Evolutionary conservation across 2,113 vertebrate genomes (phyloP).

Genomic region (Myotis yumanensis): DNA sequence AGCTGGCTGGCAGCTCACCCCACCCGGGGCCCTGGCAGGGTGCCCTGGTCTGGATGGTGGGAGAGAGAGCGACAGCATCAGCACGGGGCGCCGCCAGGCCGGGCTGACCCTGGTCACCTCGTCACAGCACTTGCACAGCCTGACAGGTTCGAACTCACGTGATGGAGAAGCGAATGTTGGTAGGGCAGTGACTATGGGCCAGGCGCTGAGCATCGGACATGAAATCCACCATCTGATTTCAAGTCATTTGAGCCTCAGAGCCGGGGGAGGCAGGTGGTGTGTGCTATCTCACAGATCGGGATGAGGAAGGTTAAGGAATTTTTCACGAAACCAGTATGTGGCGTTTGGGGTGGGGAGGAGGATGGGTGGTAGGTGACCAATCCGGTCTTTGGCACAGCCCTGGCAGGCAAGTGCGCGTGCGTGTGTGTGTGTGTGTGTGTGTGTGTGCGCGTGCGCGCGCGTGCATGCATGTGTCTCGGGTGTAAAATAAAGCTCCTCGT

Average conservation of each 20-base stretch:
- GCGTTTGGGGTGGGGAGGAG: not conserved
- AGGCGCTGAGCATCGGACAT: not conserved
- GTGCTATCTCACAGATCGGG: fast-evolving
- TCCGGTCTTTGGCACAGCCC: not conserved
- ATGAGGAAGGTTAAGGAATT: not conserved
- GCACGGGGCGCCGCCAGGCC: not conserved
- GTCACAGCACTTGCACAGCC: fast-evolving
- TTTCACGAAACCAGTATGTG: not conserved
- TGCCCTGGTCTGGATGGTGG: not conserved
- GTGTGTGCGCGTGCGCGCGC: too few relatives aligned
- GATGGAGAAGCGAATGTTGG: not conserved
- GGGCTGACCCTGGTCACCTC: not conserved
- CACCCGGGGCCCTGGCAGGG: not conserved
- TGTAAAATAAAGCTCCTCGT: not conserved
- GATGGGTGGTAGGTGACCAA: too few relatives aligned
- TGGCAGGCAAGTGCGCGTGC: too few relatives aligned
- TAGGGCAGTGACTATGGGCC: not conserved
- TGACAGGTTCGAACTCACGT: fast-evolving
- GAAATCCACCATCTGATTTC: not conserved
- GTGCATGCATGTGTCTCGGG: not conserved
- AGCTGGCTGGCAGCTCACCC: not conserved
- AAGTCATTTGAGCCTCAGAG: not conserved
- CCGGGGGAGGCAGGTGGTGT: not conserved
- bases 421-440: too few relatives aligned
- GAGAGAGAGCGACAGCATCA: too few relatives aligned